Evolutionary conservation across 2,797 vertebrate genomes (phyloP).

Genomic region (Pygocentrus nattereri): DNA sequence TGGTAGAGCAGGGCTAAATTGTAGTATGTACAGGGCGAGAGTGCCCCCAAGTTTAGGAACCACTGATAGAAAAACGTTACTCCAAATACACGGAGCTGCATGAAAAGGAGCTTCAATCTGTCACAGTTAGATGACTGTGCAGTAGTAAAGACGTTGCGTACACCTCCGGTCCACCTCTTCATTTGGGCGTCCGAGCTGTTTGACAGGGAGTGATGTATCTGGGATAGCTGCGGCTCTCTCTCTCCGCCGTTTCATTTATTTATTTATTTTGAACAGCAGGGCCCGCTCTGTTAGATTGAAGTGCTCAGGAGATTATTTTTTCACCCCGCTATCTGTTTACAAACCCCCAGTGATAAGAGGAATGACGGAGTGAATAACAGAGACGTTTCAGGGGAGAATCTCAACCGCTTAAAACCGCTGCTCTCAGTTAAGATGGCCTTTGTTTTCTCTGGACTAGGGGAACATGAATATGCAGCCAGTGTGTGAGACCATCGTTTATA

Average conservation of each 20-base stretch:
- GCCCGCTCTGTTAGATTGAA: conserved; percentile 57
- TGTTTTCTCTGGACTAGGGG: conserved; percentile 76
- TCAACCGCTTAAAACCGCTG: conserved; percentile 72
- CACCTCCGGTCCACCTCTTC: conserved; percentile 26
- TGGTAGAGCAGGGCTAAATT: background rate
- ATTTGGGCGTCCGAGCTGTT: conserved; percentile 23
- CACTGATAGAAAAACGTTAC: background rate
- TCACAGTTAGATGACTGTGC: conserved; percentile 16
- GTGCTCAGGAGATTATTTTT: conserved; percentile 71
- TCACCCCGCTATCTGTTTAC: conserved; percentile 77
- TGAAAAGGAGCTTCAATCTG: background rate
- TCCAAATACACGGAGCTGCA: background rate
- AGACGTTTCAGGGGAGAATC: conserved; percentile 57
- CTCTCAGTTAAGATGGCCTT: conserved; percentile 80
- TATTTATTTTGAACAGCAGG: background rate
- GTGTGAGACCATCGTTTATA: too few species aligned
- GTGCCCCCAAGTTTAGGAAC: background rate
- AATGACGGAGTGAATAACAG: conserved; percentile 72
- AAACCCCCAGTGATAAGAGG: conserved; percentile 77
- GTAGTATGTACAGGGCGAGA: background rate
- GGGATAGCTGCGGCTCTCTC: conserved; percentile 9
- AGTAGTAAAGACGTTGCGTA: conserved; percentile 30
- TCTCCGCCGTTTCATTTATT: background rate
- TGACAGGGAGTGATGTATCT: conserved; percentile 37
- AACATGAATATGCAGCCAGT: conserved; percentile 68